phyloP scores from a whole-genome alignment of 2,113 vertebrate species.

The Microcebus tavaratra region DNA sequence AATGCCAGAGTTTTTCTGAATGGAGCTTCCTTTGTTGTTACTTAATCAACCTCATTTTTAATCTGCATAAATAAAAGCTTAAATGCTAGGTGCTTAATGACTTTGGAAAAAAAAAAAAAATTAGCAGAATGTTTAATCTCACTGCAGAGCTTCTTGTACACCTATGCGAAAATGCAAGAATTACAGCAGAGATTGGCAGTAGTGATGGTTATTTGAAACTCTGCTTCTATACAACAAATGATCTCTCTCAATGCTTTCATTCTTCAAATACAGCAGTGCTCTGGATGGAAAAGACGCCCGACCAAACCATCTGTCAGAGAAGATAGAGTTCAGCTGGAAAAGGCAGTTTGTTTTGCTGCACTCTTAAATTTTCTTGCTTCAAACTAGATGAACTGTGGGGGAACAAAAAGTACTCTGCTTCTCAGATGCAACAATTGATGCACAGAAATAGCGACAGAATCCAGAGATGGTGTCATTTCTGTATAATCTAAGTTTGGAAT shows the following conservation, averaged over 20 bases:
- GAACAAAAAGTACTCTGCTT: slow-evolving; percentile 16
- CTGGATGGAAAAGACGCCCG: slow-evolving; percentile 34
- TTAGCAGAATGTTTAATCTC: slow-evolving; percentile 68
- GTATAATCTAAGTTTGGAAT: not conserved
- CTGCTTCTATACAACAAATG: slow-evolving; percentile 58
- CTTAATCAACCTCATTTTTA: slow-evolving; percentile 81
- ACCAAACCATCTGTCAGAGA: slow-evolving; percentile 62
- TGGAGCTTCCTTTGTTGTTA: slow-evolving; percentile 74
- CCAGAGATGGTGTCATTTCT: not conserved
- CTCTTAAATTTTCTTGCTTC: slow-evolving; percentile 50
- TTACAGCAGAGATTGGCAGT: slow-evolving; percentile 41
- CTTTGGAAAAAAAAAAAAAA: slow-evolving; percentile 10
- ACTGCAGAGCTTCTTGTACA: slow-evolving; percentile 44
- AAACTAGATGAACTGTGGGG: slow-evolving; percentile 34
- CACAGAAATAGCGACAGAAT: not conserved
- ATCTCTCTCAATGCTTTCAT: slow-evolving; percentile 54
- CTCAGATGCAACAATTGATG: not conserved
- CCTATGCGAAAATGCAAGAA: slow-evolving; percentile 53
- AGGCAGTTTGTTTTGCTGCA: slow-evolving; percentile 48
- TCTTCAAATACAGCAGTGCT: slow-evolving; percentile 52
- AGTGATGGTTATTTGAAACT: slow-evolving; percentile 67
- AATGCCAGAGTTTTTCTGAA: slow-evolving; percentile 47
- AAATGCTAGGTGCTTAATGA: slow-evolving; percentile 79
- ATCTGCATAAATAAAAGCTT: slow-evolving; percentile 81
- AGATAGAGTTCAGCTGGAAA: slow-evolving; percentile 51